These are phyloP conservation scores for Acrocephalus scirpaceus DNA, from an alignment of 2,797 vertebrate genomes.

Conservation along the genomic window DNA sequence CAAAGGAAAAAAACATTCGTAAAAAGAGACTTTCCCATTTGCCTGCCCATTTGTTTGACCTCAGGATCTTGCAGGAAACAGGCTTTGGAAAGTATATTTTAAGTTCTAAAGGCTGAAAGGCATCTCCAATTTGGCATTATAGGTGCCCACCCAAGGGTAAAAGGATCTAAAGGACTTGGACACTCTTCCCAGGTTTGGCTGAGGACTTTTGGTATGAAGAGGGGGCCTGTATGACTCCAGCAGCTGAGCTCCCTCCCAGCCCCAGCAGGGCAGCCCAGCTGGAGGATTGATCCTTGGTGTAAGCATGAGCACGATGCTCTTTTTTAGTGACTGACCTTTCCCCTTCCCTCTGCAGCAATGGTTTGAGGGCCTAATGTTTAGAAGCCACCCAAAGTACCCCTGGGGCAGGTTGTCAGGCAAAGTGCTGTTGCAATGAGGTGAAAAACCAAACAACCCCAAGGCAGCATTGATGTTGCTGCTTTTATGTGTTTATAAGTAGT, in stretches of 20 bases:
- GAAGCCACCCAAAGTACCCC: background rate
- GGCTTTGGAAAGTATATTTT: background rate
- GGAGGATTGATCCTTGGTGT: rapidly evolving
- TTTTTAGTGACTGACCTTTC: background rate
- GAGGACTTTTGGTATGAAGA: background rate
- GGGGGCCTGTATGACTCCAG: background rate
- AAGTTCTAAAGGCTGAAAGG: background rate
- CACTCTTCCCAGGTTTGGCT: background rate
- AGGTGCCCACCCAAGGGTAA: background rate
- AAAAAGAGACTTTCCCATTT: background rate
- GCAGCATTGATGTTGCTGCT: background rate
- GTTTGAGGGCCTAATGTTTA: background rate
- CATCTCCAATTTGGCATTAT: background rate
- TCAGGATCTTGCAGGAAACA: background rate
- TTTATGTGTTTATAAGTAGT: slow-evolving; percentile 33
- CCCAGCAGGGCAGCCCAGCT: background rate
- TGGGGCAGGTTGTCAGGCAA: background rate
- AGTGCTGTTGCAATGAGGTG: background rate
- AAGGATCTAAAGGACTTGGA: background rate
- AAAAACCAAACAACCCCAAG: background rate
- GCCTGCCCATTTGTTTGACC: background rate
- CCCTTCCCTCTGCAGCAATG: background rate
- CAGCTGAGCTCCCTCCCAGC: rapidly evolving
- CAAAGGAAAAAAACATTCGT: background rate
- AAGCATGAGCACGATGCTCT: background rate